Base-by-base conservation (phyloP, 2,113 vertebrate genomes). In the Urocolius indicus region DNA sequence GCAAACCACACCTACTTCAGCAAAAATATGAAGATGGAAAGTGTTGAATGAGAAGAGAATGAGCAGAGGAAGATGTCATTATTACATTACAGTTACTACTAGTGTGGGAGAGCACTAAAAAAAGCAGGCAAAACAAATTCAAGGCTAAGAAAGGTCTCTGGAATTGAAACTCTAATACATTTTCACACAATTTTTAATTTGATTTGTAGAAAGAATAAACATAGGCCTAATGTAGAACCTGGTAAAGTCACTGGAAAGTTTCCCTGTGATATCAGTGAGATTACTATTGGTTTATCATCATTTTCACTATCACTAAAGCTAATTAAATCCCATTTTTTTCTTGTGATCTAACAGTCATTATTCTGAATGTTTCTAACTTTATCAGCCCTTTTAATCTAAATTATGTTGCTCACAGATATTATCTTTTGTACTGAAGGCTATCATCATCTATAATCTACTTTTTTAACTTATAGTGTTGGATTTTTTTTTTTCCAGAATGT, bases 1-100 rank as follows among this genome's bases (percentile, higher is more conserved):
- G 84, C 57, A 78, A 89, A 86, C 72, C 51, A 92, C 36, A 5
- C 86, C 89, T 90, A 84, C 51, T 90, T 92, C 30, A 85, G 51
- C 2, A 90, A 83, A 92, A 85, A 88, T 43, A 5, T 58, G 19
- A 71, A 75, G 79, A 29, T 51, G 21, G 24, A 85, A 86, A 83
- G 24, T 2, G 38, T 41, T 41, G 38, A 41, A 41, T 41, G 38
- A 41, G 38, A 32, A 45, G 16, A 66, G 24, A 36, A 52, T 54
- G 46, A 77, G 10, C 8, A 54, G 46, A 54, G 58, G 22, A 91
- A 83, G 55, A 66, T 68, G 20, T 10, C 22, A 49, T 41, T 85
- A 43, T 54, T 51, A 65, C 23, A 30, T 46, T 82, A 63, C 6
- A 38, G 21, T 61, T 76, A 26, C 18, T 58, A 66, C 4, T 23